Percentiles rank a stretch among this genome's conserved stretches.
Evolutionary conservation across 2,888 invertebrate species (phyloP).

Genomic region (Ischnus inquisitorius): DNA sequence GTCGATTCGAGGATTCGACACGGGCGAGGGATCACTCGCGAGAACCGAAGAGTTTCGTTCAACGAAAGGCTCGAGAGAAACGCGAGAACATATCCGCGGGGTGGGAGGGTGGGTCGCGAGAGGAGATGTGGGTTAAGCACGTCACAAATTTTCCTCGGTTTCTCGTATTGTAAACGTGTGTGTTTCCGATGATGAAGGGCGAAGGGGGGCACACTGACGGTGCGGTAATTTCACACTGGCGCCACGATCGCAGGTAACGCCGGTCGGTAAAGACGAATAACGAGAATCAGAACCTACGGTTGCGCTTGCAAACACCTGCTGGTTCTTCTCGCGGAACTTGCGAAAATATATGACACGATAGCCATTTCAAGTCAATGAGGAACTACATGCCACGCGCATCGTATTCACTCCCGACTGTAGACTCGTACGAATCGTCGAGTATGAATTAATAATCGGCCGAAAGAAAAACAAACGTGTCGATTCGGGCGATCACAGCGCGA

Average conservation of each 20-base stretch:
- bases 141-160: constrained; percentile 79
- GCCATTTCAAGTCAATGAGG: background rate
- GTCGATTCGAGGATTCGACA: background rate
- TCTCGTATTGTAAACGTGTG: constrained; percentile 26
- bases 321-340: background rate
- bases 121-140: constrained; percentile 79
- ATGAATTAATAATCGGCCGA: background rate
- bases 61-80: constrained; percentile 45
- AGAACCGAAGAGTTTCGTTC: constrained; percentile 41
- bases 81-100: constrained; percentile 69
- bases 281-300: background rate
- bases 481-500: constrained; percentile 41
- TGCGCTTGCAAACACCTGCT: background rate
- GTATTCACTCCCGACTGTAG: no score
- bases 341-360: background rate
- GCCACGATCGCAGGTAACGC: constrained; percentile 43
- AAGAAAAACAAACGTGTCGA: background rate
- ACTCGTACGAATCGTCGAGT: background rate
- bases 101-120: constrained; percentile 69
- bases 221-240: constrained; percentile 61
- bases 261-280: constrained; percentile 33
- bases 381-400: background rate
- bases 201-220: constrained; percentile 53
- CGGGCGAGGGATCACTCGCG: background rate
- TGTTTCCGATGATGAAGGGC: background rate